A percentile compares a stretch with the other conserved stretches of the same genome.
These are phyloP conservation scores for Hoplostethus mediterraneus DNA, from an alignment of 2,797 vertebrate species.

Conservation along the genomic window DNA sequence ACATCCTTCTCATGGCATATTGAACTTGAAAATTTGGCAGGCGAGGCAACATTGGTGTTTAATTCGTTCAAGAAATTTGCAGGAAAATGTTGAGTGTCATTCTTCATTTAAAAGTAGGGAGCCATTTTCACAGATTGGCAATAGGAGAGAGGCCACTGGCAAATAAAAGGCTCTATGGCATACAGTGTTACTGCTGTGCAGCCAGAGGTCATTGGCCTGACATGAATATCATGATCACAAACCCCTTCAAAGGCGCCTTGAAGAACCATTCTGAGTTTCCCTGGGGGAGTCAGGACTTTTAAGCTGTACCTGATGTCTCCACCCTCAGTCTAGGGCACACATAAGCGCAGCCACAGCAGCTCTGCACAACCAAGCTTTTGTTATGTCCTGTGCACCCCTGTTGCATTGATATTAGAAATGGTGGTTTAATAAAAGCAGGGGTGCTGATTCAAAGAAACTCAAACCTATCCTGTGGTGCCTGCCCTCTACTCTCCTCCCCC, in stretches of 20 bases:
- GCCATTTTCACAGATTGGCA: slow-evolving; percentile 46
- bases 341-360: slow-evolving; percentile 39
- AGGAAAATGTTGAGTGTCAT: slow-evolving; percentile 26
- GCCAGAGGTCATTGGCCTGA: slow-evolving; percentile 57
- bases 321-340: slow-evolving; percentile 50
- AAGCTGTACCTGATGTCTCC: slow-evolving; percentile 73
- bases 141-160: slow-evolving; percentile 26
- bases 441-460: slow-evolving; percentile 82
- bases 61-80: slow-evolving; percentile 33
- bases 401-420: slow-evolving; percentile 82
- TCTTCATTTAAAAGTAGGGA: not conserved
- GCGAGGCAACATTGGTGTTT: slow-evolving; percentile 12
- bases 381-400: slow-evolving; percentile 50
- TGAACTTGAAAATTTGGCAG: not conserved
- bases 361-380: slow-evolving; percentile 71
- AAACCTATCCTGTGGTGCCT: slow-evolving; percentile 77
- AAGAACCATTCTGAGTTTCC: slow-evolving; percentile 72
- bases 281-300: slow-evolving; percentile 54
- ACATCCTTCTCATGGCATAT: too few species aligned
- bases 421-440: slow-evolving; percentile 90
- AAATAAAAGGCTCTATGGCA: slow-evolving; percentile 38
- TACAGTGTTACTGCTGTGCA: slow-evolving; percentile 26
- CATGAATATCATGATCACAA: slow-evolving; percentile 60
- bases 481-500: slow-evolving; percentile 69
- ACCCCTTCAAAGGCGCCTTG: slow-evolving; percentile 71